Conservation (phyloP, 2,888 invertebrate genomes). For the Folsomia manolachei region DNA sequence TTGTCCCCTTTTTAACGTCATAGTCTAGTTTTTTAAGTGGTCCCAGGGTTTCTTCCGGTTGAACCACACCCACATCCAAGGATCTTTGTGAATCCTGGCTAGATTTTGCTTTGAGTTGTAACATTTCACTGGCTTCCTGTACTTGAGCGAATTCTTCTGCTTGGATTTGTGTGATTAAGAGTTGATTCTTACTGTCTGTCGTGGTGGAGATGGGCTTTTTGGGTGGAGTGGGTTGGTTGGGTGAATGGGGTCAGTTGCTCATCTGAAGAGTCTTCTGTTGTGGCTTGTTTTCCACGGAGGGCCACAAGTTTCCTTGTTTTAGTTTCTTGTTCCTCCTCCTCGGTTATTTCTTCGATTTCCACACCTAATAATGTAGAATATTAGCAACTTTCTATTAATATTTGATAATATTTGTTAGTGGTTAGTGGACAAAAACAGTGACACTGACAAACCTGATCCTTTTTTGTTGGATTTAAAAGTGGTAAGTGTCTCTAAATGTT, state of each 20-base stretch:
- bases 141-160: slow-evolving; percentile 5
- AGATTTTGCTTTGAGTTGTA: neutral
- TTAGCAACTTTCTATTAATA: neutral
- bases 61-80: slow-evolving; percentile 12
- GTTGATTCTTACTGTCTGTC: neutral
- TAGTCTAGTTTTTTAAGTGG: neutral
- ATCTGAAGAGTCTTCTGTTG: neutral
- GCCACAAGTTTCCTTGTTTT: neutral
- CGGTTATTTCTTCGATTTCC: slow-evolving; percentile 27
- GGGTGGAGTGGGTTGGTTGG: too few relatives aligned
- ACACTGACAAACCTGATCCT: neutral
- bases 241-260: neutral
- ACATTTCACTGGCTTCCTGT: neutral
- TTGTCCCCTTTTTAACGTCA: neutral
- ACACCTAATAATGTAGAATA: too few relatives aligned
- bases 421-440: neutral
- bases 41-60: neutral
- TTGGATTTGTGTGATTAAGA: neutral
- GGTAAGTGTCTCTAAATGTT: slow-evolving; percentile 26
- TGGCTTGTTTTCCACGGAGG: neutral
- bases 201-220: neutral
- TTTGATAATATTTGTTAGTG: neutral
- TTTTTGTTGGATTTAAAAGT: slow-evolving; percentile 20
- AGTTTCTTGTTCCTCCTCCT: slow-evolving; percentile 14
- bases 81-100: neutral